Percentiles rank a stretch among this genome's conserved stretches.
Evolutionary conservation across 2,888 invertebrate species (phyloP).

Genomic region (Lampropteryx suffumata): DNA sequence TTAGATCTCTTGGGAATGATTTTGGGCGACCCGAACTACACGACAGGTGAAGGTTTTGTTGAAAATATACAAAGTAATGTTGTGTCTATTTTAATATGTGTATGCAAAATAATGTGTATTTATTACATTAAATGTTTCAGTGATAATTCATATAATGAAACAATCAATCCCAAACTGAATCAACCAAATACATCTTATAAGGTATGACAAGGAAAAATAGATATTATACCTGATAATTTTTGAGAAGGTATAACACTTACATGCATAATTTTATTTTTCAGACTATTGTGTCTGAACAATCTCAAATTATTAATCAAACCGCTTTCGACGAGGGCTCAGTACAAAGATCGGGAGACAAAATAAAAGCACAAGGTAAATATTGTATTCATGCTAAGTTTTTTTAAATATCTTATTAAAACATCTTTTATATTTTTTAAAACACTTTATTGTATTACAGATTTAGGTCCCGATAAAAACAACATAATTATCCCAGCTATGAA

Average conservation of each 20-base stretch:
- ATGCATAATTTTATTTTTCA: not conserved
- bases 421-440: too few species aligned
- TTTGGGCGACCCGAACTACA: not conserved
- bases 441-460: too few species aligned
- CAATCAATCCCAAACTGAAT: not conserved
- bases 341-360: not conserved
- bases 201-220: not conserved
- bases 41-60: too few species aligned
- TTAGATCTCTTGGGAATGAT: slow-evolving; percentile 11
- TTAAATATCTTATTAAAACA: too few species aligned
- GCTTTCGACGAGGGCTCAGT: not conserved
- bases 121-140: too few species aligned
- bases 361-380: not conserved
- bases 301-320: not conserved
- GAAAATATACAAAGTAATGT: too few species aligned
- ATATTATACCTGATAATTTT: too few species aligned
- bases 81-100: too few species aligned
- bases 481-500: too few species aligned
- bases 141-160: not conserved
- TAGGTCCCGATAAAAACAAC: too few species aligned
- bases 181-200: not conserved
- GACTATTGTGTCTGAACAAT: not conserved
- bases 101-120: too few species aligned
- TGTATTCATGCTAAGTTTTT: not conserved
- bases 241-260: too few species aligned